Percentiles rank a stretch among this genome's conserved stretches.
phyloP scores from a whole-genome alignment of 2,797 vertebrate genomes.

The Tympanoctomys barrerae region DNA sequence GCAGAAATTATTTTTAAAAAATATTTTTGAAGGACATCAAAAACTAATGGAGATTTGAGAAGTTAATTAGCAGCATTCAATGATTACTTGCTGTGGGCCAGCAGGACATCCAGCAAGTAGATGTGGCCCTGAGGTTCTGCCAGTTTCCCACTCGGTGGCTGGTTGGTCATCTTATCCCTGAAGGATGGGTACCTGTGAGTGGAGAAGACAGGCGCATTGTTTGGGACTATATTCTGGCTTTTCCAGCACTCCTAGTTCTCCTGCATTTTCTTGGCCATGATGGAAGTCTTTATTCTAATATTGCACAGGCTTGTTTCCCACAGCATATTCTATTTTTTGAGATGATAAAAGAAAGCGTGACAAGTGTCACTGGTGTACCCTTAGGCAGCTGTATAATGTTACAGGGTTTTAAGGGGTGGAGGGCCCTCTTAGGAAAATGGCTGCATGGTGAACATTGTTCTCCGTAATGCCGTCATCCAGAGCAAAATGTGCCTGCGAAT shows the following conservation, averaged over 20 bases:
- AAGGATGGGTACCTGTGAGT: neutral
- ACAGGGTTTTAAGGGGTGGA: neutral
- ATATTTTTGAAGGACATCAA: constrained; percentile 47
- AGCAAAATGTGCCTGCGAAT: neutral
- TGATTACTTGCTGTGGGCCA: constrained; percentile 38
- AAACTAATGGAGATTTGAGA: constrained; percentile 50
- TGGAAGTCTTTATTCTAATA: neutral
- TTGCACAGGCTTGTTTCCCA: neutral
- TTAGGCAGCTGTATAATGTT: neutral
- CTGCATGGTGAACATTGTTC: neutral
- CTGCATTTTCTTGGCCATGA: neutral
- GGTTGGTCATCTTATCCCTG: constrained; percentile 30
- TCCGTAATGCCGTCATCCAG: neutral
- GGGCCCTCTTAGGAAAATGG: neutral
- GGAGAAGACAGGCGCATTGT: neutral
- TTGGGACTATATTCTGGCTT: neutral
- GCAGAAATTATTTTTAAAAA: neutral
- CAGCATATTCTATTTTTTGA: neutral
- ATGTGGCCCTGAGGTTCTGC: neutral
- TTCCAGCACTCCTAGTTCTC: neutral
- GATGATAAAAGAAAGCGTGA: neutral
- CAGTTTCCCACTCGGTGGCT: neutral
- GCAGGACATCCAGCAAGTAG: neutral
- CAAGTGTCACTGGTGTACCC: neutral
- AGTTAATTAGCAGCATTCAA: constrained; percentile 58